phyloP scores from a whole-genome alignment of 2,113 vertebrate species.

The Lepus timidus region DNA sequence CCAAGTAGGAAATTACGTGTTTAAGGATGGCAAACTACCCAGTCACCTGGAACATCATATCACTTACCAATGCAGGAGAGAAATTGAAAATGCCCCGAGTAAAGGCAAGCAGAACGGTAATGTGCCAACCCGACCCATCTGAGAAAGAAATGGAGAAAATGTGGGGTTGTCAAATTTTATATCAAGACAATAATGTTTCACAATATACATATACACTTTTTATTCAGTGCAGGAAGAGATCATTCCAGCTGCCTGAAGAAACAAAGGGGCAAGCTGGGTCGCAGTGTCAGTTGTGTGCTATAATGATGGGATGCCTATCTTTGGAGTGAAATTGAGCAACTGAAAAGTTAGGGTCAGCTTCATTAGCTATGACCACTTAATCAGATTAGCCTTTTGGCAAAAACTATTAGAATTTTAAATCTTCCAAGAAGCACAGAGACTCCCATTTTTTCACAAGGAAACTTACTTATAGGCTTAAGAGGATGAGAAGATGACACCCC shows the following conservation, averaged over 20 bases:
- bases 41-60: conserved; percentile 79
- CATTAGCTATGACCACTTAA: conserved; percentile 71
- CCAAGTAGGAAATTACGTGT: conserved; percentile 83
- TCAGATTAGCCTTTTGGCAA: conserved; percentile 72
- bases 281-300: conserved; percentile 74
- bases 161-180: conserved; percentile 59
- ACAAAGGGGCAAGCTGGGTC: conserved; percentile 73
- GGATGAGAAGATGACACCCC: conserved; percentile 16
- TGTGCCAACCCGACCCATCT: conserved; percentile 64
- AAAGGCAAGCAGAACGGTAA: conserved; percentile 70
- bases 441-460: neutral
- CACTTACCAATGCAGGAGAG: conserved; percentile 74
- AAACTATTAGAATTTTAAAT: conserved; percentile 71
- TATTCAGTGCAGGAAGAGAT: neutral
- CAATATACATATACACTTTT: neutral
- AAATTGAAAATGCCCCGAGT: conserved; percentile 71
- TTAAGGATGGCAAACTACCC: conserved; percentile 80
- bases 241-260: conserved; percentile 69
- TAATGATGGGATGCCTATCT: conserved; percentile 77
- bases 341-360: conserved; percentile 77
- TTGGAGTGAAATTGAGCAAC: conserved; percentile 74
- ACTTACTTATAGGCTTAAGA: conserved; percentile 16
- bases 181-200: conserved; percentile 65
- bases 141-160: conserved; percentile 66
- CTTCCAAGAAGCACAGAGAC: conserved; percentile 63